Evolutionary conservation across 2,888 invertebrate species (phyloP).

Genomic region (Heteromurus nitidus): DNA sequence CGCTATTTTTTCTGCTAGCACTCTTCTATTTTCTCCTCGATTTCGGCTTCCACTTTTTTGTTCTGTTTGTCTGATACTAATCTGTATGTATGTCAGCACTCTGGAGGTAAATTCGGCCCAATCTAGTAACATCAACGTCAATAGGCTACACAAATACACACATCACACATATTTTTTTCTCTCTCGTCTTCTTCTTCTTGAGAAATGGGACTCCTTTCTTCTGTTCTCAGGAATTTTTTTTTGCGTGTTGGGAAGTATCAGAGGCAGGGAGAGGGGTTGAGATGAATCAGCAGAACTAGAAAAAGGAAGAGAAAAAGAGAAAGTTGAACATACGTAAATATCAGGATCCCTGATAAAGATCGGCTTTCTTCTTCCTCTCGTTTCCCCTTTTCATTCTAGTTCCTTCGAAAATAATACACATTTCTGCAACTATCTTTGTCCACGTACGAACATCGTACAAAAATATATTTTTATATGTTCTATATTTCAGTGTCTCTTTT

Average conservation of each 20-base stretch:
- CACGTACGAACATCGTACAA: neutral
- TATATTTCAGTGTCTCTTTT: no score
- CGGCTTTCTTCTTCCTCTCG: slow-evolving; percentile 33
- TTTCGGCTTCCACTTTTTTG: slow-evolving; percentile 24
- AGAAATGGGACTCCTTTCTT: neutral
- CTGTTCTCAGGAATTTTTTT: neutral
- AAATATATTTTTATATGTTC: neutral
- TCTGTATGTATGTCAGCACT: slow-evolving; percentile 64
- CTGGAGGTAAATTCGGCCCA: slow-evolving; percentile 51
- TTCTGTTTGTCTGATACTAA: slow-evolving; percentile 37
- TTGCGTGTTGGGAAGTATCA: no score
- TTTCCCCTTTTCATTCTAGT: slow-evolving; percentile 17
- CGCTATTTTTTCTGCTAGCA: slow-evolving; percentile 22
- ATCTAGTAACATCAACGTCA: slow-evolving; percentile 60
- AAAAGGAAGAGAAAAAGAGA: neutral
- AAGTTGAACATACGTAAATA: slow-evolving; percentile 5
- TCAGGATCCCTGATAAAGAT: slow-evolving; percentile 32
- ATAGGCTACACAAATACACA: slow-evolving; percentile 55
- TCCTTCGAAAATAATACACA: no score
- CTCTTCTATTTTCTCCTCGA: slow-evolving; percentile 14
- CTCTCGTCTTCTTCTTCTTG: slow-evolving; percentile 11
- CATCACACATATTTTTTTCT: slow-evolving; percentile 30
- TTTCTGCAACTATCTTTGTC: no score
- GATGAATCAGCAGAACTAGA: slow-evolving; percentile 30
- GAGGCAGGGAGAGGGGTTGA: neutral